Conservation (phyloP, 2,113 vertebrate genomes). For the Osmerus eperlanus region DNA sequence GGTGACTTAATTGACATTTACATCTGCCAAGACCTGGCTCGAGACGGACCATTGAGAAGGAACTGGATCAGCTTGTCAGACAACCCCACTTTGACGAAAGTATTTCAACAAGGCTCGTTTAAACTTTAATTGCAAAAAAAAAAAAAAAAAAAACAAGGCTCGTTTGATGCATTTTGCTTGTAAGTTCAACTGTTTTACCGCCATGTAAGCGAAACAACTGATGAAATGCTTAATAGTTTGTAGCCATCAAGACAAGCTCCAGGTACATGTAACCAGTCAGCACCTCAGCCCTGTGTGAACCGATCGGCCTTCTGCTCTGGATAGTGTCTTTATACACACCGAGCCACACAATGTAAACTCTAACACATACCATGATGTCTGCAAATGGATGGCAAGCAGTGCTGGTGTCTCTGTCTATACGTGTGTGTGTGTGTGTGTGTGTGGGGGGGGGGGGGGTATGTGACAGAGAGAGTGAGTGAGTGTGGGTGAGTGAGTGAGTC, state of each 20-base stretch:
- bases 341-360: background rate
- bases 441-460: background rate
- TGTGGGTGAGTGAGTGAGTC: background rate
- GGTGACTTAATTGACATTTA: slow-evolving; percentile 69
- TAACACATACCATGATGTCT: background rate
- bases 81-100: too few relatives aligned
- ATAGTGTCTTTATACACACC: background rate
- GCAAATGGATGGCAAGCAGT: background rate
- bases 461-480: background rate
- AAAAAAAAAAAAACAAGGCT: too few relatives aligned
- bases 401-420: background rate
- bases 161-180: too few relatives aligned
- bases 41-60: too few relatives aligned
- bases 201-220: too few relatives aligned
- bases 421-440: slow-evolving; percentile 5
- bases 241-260: background rate
- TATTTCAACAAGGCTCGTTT: too few relatives aligned
- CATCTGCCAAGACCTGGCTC: slow-evolving; percentile 43
- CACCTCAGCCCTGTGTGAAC: background rate
- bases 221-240: too few relatives aligned
- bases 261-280: background rate
- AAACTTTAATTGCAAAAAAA: too few relatives aligned
- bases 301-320: background rate
- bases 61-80: too few relatives aligned
- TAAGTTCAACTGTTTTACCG: too few relatives aligned